Evolutionary conservation across 2,797 vertebrate genomes (phyloP), one percentile per base, ranked within the genome.

Genomic region (Esox masquinongy): DNA sequence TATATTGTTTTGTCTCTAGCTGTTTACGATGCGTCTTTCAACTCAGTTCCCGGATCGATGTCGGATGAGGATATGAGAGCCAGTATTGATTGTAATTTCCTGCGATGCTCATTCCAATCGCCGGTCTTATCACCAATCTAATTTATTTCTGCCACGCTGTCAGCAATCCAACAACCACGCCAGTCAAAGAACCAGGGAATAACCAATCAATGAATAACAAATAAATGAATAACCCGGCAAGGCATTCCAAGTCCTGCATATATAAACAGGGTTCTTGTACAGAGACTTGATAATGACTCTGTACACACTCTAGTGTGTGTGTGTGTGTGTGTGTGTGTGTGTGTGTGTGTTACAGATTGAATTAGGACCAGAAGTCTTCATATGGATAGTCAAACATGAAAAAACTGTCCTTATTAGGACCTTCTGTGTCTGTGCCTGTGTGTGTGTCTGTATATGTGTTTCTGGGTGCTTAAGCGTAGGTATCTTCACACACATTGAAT

Each of bases 71-170:
- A 89, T 89, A 89, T 89, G 86, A 92, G 87, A 84, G 81, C 64
- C 76, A 15, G 79, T 91, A 94, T 93, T 91, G 90, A 93, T 93
- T 88, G 84, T 87, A 88, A 90, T 93, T 92, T 92, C 88, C 92
- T 90, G 84, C 80, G 56, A 88, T 1, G 82, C 82, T 79, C 71
- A 77, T 86, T 90, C 84, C 87, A 88, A 85, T 92, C 85, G 78
- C 83, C 81, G 75, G 85, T 85, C 90, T 91, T 88, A 90, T 91
- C 88, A 89, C 85, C 77, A 92, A 88, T 87, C 84, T 90, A 84
- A 93, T 93, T 91, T 83, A 82, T 84, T 83, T 90, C 86, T 87
- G 87, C 84, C 49, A 75, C n/a, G 59, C 82, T 83, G 87, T 89
- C 83, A 70, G 77, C 83, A 82, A 77, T 73, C 80, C 82, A 74